phyloP scores from a whole-genome alignment of 1,140 invertebrate genomes.

The Diachasmimorpha longicaudata region DNA sequence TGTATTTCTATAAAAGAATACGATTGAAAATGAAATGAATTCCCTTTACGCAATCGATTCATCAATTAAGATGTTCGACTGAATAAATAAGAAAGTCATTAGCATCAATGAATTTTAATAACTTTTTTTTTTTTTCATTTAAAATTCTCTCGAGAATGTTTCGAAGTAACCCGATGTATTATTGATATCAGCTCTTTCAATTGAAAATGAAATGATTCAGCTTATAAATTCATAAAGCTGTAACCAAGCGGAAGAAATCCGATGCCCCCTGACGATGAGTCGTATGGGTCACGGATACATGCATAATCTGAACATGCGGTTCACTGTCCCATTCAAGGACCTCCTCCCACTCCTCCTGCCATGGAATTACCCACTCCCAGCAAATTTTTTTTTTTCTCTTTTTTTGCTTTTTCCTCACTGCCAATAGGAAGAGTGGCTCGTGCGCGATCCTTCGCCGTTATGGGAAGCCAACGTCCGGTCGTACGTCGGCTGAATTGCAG shows the following conservation, averaged over 20 bases:
- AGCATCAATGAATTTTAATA: not conserved
- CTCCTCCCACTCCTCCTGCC: slow-evolving; percentile 19
- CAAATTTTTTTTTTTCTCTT: not conserved
- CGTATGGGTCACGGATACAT: not conserved
- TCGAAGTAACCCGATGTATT: too few relatives aligned
- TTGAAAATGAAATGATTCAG: not conserved
- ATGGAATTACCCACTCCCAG: not conserved
- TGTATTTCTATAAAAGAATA: too few relatives aligned
- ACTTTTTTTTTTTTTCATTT: not conserved
- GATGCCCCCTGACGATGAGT: not conserved
- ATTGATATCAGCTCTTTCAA: not conserved
- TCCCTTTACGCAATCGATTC: too few relatives aligned
- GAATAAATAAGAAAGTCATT: too few relatives aligned
- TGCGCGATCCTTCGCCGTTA: slow-evolving; percentile 28
- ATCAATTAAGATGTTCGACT: too few relatives aligned
- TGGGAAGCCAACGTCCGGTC: slow-evolving; percentile 29
- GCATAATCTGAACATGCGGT: slow-evolving; percentile 12
- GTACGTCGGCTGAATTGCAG: slow-evolving; percentile 17
- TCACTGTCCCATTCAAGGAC: slow-evolving; percentile 34
- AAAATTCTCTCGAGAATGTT: too few relatives aligned
- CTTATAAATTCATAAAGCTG: slow-evolving; percentile 7
- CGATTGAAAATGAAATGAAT: not conserved
- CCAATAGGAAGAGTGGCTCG: not conserved
- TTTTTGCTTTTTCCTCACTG: not conserved
- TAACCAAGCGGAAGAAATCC: slow-evolving; percentile 20